Evolutionary conservation across 2,888 invertebrate genomes (phyloP), one percentile per base, ranked within the genome.

Genomic region (Gastrophysa polygoni): DNA sequence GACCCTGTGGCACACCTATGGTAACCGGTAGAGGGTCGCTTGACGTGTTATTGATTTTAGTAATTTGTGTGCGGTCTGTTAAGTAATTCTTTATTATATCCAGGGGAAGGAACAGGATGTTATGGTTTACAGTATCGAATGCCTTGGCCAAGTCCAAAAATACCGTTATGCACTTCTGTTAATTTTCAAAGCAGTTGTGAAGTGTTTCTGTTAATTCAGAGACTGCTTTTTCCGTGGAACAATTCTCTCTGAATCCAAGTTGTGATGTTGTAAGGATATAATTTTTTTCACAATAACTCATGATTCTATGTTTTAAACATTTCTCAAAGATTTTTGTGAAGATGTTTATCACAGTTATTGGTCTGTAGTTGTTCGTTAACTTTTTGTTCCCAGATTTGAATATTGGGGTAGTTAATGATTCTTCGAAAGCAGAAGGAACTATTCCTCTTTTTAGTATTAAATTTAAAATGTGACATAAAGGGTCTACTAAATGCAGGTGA

Each of bases 1-100:
- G 56, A 18, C 54, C 54, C 20, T 57, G 56, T 47, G 56, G 56
- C 1, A 57, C 56, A 28, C 55, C 46, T 18, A 46, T n/a, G n/a
- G n/a, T n/a, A n/a, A n/a, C n/a, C n/a, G n/a, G n/a, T n/a, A n/a
- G n/a, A n/a, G n/a, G n/a, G n/a, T n/a, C n/a, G n/a, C n/a, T n/a
- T n/a, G n/a, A n/a, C n/a, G n/a, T n/a, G n/a, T n/a, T n/a, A n/a
- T n/a, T n/a, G n/a, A n/a, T n/a, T n/a, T n/a, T n/a, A n/a, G n/a
- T n/a, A n/a, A n/a, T n/a, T n/a, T n/a, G 46, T 18, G 1, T 11
- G 11, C 17, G 46, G 17, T 17, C 20, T 10, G 1, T 18, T 17
- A 3, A 20, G n/a, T n/a, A n/a, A n/a, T n/a, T 18, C 6, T 46
- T 14, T 46, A 18, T 18, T 18, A 46, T 17, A 17, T 46, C 16